Percentiles rank a stretch among this genome's conserved stretches.
Conservation (phyloP, 2,888 invertebrate species). For the Choristoneura rosaceana region DNA sequence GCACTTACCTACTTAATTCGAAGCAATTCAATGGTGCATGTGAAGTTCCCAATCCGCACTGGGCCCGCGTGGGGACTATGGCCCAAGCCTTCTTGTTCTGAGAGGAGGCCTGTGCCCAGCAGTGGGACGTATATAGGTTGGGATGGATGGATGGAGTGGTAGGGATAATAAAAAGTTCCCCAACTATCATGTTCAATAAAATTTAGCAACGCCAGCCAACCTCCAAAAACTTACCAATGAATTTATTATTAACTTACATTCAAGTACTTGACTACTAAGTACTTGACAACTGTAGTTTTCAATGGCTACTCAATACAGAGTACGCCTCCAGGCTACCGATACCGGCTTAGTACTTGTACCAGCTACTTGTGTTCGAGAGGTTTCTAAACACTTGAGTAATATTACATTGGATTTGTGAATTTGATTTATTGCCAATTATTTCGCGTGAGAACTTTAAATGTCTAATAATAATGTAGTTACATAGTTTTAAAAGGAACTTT, state of each 20-base stretch:
- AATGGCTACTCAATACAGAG: constrained; percentile 28
- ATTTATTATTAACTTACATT: constrained; percentile 20
- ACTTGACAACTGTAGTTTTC: constrained; percentile 3
- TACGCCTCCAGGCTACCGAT: constrained; percentile 61
- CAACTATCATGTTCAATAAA: neutral
- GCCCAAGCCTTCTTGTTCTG: too few relatives aligned
- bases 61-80: too few relatives aligned
- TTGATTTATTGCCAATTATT: constrained; percentile 2
- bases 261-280: constrained; percentile 10
- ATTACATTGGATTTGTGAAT: constrained; percentile 24
- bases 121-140: too few relatives aligned
- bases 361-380: constrained; percentile 24
- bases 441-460: constrained; percentile 12
- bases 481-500: too few relatives aligned
- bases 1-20: too few relatives aligned
- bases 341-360: constrained; percentile 42
- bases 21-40: too few relatives aligned
- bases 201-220: constrained; percentile 1
- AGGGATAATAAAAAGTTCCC: too few relatives aligned
- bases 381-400: constrained; percentile 34
- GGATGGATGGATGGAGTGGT: too few relatives aligned
- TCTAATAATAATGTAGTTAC: too few relatives aligned
- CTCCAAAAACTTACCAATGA: constrained; percentile 2
- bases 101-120: too few relatives aligned
- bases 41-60: too few relatives aligned